Conservation (phyloP, 2,113 vertebrate species). For the Osmerus mordax region DNA sequence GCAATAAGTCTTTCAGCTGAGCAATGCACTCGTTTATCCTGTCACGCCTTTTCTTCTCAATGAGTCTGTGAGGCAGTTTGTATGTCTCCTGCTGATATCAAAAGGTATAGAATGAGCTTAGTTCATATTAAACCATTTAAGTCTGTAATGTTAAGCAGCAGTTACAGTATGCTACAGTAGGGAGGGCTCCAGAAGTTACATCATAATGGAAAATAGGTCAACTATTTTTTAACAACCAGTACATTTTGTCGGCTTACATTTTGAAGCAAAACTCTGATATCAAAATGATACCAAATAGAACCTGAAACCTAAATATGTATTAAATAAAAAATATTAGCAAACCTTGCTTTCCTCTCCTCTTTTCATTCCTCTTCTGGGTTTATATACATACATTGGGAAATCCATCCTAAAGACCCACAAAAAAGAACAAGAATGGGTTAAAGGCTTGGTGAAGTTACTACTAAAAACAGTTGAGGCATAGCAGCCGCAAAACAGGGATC, state of each 20-base stretch:
- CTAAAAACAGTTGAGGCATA: too few relatives aligned
- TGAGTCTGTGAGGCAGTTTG: slow-evolving; percentile 94
- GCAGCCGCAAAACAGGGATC: not conserved
- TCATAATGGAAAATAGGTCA: slow-evolving; percentile 57
- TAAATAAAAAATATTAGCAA: slow-evolving; percentile 7
- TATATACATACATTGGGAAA: slow-evolving; percentile 94
- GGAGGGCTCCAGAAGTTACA: slow-evolving; percentile 55
- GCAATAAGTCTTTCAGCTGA: slow-evolving; percentile 94
- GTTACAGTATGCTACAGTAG: slow-evolving; percentile 12
- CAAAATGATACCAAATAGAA: not conserved
- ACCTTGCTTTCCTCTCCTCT: slow-evolving; percentile 93
- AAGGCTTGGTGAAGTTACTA: not conserved
- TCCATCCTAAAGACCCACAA: slow-evolving; percentile 79
- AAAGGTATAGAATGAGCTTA: not conserved
- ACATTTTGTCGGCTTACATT: slow-evolving; percentile 1
- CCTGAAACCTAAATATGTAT: not conserved
- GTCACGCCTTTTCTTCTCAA: slow-evolving; percentile 97
- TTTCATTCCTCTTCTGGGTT: slow-evolving; percentile 84
- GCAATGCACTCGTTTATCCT: slow-evolving; percentile 98
- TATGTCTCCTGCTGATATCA: slow-evolving; percentile 84
- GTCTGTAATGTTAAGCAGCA: slow-evolving; percentile 19
- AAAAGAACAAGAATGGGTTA: not conserved
- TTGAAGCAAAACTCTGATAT: not conserved
- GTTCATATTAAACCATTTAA: too few relatives aligned
- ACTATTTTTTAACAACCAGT: slow-evolving; percentile 19